Evolutionary conservation across 2,888 invertebrate species (phyloP), one percentile per base, ranked within the genome.

Genomic region (Xanthorhoe designata): DNA sequence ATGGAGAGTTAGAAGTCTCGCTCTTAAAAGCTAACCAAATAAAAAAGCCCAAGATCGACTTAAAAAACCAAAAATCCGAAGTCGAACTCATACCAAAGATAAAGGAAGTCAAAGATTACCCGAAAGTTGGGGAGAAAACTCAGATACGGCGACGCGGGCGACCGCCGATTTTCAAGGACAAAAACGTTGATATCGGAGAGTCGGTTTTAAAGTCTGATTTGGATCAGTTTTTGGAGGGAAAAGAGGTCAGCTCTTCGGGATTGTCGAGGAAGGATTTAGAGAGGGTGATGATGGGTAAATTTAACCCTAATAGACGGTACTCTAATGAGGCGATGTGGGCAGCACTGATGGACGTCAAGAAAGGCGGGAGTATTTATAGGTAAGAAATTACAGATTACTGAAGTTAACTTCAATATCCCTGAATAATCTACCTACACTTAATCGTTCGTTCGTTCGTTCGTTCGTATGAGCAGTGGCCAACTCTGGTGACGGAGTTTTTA

Each of bases 311-410:
- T 52, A 78, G 94, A 49, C 79, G 94, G 62, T 94, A 94, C 67
- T 94, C 94, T 0, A 94, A 94, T 63, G 92, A 94, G 64, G 94
- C 94, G 0, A 91, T 94, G 87, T 94, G 94, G 92, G 93, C 94
- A 0, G 94, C 94, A 0, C 81, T 94, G 0, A 94, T 94, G 94
- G 94, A 94, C 66, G 94, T 95, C 0, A 94, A 94, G 73, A 91
- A 93, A 66, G 95, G 95, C 0, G 94, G 94, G 1, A 95, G 95
- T 78, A 95, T 95, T 72, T 95, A 95, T 72, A 92, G 94, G 94
- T 94, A 51, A 81, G 84, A 47, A 42, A 15, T 24, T 24, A 24
- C 4, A 24, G 4, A 1, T 24, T 24, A n/a, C n/a, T n/a, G n/a
- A n/a, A n/a, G n/a, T n/a, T n/a, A n/a, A n/a, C n/a, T n/a, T n/a